phyloP scores from a whole-genome alignment of 2,888 invertebrate species.

The Cyclophora albipunctata region DNA sequence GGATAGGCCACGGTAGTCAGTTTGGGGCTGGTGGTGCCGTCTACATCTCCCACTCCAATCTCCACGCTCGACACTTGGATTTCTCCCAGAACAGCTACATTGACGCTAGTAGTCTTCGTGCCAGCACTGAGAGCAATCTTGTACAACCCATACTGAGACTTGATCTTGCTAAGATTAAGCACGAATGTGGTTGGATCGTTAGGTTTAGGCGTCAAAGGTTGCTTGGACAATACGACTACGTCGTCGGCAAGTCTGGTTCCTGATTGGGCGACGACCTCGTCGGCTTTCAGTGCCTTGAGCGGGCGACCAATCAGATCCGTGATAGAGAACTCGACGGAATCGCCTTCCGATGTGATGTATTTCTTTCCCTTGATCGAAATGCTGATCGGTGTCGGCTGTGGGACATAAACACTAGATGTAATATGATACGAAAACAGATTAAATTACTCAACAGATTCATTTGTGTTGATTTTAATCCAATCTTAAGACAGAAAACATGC shows the following conservation, averaged over 20 bases:
- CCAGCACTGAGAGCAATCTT: constrained; percentile 85
- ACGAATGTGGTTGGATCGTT: constrained; percentile 81
- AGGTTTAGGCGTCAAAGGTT: constrained; percentile 69
- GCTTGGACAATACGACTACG: constrained; percentile 83
- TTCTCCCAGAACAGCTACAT: constrained; percentile 83
- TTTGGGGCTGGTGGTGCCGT: constrained; percentile 89
- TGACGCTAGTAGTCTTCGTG: constrained; percentile 74
- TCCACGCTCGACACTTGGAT: constrained; percentile 86
- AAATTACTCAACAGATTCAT: no score
- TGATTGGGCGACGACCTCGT: constrained; percentile 83
- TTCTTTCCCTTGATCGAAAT: constrained; percentile 86
- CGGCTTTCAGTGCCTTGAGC: constrained; percentile 76
- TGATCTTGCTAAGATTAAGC: constrained; percentile 84
- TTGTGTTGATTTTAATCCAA: no score
- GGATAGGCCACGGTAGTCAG: constrained; percentile 83
- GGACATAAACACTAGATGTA: neutral
- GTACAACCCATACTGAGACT: constrained; percentile 90
- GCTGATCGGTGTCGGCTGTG: constrained; percentile 86
- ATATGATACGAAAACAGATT: neutral
- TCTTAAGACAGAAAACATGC: no score
- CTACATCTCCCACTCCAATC: constrained; percentile 91
- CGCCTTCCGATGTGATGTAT: constrained; percentile 83
- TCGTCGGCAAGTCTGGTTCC: constrained; percentile 83
- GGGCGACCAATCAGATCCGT: constrained; percentile 85
- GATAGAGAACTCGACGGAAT: constrained; percentile 82